phyloP scores from a whole-genome alignment of 2,797 vertebrate species.

The Myotis findleyi region DNA sequence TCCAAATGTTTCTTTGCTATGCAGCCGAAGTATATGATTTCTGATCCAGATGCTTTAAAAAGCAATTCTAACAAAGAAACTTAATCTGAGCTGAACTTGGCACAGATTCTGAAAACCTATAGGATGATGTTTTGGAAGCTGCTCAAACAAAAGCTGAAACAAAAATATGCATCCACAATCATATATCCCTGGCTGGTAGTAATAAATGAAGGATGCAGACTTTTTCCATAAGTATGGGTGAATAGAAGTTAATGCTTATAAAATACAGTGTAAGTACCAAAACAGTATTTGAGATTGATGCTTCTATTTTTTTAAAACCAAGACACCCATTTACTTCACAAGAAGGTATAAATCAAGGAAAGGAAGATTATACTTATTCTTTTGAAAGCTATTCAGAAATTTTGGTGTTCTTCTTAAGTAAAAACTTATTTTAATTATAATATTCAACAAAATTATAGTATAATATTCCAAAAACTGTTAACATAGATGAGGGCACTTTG shows the following conservation, averaged over 20 bases:
- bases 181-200: constrained; percentile 84
- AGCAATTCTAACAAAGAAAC: constrained; percentile 88
- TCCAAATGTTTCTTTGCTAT: constrained; percentile 89
- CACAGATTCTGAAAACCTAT: constrained; percentile 83
- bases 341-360: constrained; percentile 63
- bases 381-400: constrained; percentile 65
- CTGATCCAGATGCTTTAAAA: constrained; percentile 89
- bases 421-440: constrained; percentile 53
- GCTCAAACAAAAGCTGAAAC: constrained; percentile 89
- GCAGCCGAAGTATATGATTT: constrained; percentile 86
- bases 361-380: neutral
- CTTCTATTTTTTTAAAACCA: constrained; percentile 62
- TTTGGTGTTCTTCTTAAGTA: neutral
- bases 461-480: constrained; percentile 30
- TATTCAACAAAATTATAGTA: neutral
- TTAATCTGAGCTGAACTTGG: constrained; percentile 88
- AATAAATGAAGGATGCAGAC: constrained; percentile 86
- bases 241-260: constrained; percentile 86
- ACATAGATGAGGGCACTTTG: neutral
- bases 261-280: constrained; percentile 79
- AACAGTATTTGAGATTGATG: constrained; percentile 75
- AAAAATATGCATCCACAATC: constrained; percentile 86
- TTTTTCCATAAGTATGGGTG: constrained; percentile 86
- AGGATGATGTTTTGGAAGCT: constrained; percentile 88
- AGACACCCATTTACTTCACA: constrained; percentile 60